Evolutionary conservation across 1,140 invertebrate species (phyloP).

Genomic region (Pseudachorutes palmiensis): DNA sequence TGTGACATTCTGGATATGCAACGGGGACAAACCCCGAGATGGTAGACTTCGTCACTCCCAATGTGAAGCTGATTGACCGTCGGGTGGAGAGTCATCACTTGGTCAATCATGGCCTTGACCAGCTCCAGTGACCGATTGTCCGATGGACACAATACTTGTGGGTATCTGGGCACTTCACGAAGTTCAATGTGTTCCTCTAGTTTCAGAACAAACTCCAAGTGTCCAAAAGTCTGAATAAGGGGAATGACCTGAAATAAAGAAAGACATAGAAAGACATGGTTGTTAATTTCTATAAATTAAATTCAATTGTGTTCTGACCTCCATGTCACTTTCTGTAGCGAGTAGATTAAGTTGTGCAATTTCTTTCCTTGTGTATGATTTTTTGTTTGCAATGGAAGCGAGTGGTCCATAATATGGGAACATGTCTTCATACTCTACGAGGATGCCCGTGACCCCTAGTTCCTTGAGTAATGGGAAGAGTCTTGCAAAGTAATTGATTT

Average conservation of each 20-base stretch:
- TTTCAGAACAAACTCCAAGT: constrained; percentile 53
- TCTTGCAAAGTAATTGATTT: constrained; percentile 59
- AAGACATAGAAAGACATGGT: no score
- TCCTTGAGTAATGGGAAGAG: constrained; percentile 65
- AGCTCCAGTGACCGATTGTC: constrained; percentile 46
- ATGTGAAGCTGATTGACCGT: constrained; percentile 64
- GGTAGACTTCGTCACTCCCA: constrained; percentile 69
- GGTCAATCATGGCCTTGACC: constrained; percentile 49
- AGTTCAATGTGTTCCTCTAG: constrained; percentile 47
- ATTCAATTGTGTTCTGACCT: constrained; percentile 43
- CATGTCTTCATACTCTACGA: constrained; percentile 52
- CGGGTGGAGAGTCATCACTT: constrained; percentile 48
- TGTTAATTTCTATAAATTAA: no score
- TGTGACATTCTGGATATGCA: constrained; percentile 44
- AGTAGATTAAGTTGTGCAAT: constrained; percentile 43
- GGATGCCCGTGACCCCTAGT: constrained; percentile 51
- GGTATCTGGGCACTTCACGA: constrained; percentile 49
- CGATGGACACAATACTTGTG: constrained; percentile 46
- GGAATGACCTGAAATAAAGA: constrained; percentile 48
- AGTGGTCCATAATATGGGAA: constrained; percentile 47
- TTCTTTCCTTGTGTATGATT: constrained; percentile 46
- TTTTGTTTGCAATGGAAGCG: constrained; percentile 51
- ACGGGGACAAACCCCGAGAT: constrained; percentile 45
- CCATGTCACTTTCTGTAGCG: constrained; percentile 44
- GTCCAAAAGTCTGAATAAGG: constrained; percentile 53